phyloP scores from a whole-genome alignment of 2,888 invertebrate genomes.

The Eulithis testata region DNA sequence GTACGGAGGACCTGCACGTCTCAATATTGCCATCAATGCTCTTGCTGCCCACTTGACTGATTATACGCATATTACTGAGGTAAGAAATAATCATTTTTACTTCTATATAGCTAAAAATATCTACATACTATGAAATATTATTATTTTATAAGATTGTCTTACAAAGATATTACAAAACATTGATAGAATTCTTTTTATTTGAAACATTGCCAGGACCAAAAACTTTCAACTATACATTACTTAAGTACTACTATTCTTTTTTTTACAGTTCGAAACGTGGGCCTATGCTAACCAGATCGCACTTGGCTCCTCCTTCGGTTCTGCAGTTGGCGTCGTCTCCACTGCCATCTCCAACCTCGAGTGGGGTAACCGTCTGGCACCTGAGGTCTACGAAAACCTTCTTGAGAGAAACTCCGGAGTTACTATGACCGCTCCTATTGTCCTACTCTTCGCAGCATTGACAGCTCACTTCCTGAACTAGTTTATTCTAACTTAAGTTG shows the following conservation, averaged over 20 bases:
- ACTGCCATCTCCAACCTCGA: constrained; percentile 59
- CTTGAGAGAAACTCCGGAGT: constrained; percentile 53
- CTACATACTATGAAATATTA: too few species aligned
- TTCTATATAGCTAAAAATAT: too few species aligned
- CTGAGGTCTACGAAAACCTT: constrained; percentile 54
- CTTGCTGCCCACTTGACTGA: constrained; percentile 61
- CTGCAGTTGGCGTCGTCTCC: constrained; percentile 53
- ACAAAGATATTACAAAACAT: too few species aligned
- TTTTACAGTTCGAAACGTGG: constrained; percentile 71
- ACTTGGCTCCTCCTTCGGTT: constrained; percentile 54
- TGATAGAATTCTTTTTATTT: too few species aligned
- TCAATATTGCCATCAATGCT: constrained; percentile 58
- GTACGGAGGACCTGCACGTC: constrained; percentile 69
- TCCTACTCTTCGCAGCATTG: constrained; percentile 57
- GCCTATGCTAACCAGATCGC: constrained; percentile 59
- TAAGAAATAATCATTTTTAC: constrained; percentile 6
- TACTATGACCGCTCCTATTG: constrained; percentile 54
- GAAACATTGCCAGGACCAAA: too few species aligned
- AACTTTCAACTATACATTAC: too few species aligned
- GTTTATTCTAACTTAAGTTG: constrained; percentile 31
- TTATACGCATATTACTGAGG: constrained; percentile 54
- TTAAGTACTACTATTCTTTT: background rate
- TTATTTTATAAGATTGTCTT: background rate
- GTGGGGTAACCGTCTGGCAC: constrained; percentile 65
- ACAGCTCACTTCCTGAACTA: constrained; percentile 58